Percentiles rank a stretch among this genome's conserved stretches.
phyloP scores from a whole-genome alignment of 2,797 vertebrate species.

The Gymnopithys bicolor region DNA sequence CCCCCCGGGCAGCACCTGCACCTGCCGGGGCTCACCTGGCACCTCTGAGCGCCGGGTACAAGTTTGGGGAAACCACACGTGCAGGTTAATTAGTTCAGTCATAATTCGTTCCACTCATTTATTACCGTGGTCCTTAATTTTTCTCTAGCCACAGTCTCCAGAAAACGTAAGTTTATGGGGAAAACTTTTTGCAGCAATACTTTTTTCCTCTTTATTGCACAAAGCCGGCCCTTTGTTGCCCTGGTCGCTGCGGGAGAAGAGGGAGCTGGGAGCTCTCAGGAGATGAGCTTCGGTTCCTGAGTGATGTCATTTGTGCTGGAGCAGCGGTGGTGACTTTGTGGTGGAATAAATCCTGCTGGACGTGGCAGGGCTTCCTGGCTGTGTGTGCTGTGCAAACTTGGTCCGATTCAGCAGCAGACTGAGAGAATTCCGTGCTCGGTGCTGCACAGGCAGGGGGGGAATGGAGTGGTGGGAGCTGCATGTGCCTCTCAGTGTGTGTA shows the following conservation, averaged over 20 bases:
- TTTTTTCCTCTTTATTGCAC: background rate
- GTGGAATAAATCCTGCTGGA: constrained; percentile 25
- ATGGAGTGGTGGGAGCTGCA: background rate
- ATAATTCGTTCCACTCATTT: background rate
- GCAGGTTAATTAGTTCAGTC: background rate
- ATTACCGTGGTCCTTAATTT: background rate
- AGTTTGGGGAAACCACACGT: background rate
- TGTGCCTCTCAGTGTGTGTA: background rate
- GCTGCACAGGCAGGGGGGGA: background rate
- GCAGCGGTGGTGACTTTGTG: constrained; percentile 13
- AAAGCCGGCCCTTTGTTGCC: constrained; percentile 14
- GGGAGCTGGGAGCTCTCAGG: background rate
- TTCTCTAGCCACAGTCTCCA: rapidly evolving
- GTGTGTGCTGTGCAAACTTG: background rate
- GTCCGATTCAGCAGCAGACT: background rate
- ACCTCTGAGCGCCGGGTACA: background rate
- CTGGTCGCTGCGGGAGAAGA: background rate
- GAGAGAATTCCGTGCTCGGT: background rate
- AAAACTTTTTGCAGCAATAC: background rate
- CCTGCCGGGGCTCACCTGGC: background rate
- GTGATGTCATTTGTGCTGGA: constrained; percentile 60
- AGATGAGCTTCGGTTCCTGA: constrained; percentile 28
- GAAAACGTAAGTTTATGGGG: background rate
- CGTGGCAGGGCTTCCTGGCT: background rate
- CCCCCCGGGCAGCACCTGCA: constrained; percentile 1